Percentiles rank a stretch among this genome's conserved stretches.
phyloP scores from a whole-genome alignment of 1,140 invertebrate species.

The Leptonema lineaticorne region DNA sequence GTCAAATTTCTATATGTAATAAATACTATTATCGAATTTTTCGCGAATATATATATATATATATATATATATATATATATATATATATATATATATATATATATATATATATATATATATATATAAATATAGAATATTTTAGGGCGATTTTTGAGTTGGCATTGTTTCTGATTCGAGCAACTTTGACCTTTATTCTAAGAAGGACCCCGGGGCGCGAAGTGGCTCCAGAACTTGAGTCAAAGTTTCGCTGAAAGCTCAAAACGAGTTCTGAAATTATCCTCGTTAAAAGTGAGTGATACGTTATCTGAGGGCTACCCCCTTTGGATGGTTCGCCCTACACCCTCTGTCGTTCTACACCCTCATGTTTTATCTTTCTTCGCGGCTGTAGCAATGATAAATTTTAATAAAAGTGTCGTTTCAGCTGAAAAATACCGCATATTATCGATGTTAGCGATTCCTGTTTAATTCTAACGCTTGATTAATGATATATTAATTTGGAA shows the following conservation, averaged over 20 bases:
- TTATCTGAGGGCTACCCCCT: slow-evolving; percentile 5
- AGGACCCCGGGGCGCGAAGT: slow-evolving; percentile 10
- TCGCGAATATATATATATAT: too few species aligned
- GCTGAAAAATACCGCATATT: background rate
- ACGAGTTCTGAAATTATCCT: slow-evolving; percentile 18
- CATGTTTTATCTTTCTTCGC: slow-evolving; percentile 13
- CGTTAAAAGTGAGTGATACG: slow-evolving; percentile 23
- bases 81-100: too few species aligned
- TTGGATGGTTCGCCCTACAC: background rate
- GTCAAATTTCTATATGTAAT: too few species aligned
- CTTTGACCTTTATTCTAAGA: slow-evolving; percentile 17
- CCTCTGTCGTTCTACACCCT: background rate
- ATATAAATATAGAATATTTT: too few species aligned
- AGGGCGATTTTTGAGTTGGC: slow-evolving; percentile 15
- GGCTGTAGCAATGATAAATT: slow-evolving; percentile 9
- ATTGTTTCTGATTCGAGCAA: slow-evolving; percentile 2
- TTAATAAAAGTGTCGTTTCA: slow-evolving; percentile 9
- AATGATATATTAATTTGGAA: background rate
- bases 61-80: too few species aligned
- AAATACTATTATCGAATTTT: too few species aligned
- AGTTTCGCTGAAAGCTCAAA: slow-evolving; percentile 22
- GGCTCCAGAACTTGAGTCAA: slow-evolving; percentile 15
- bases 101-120: too few species aligned
- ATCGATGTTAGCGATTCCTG: background rate
- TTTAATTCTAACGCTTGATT: background rate